A percentile compares a stretch with the other conserved stretches of the same genome.
Conservation (phyloP, 2,888 invertebrate species). For the Scaptomyza reducta region DNA sequence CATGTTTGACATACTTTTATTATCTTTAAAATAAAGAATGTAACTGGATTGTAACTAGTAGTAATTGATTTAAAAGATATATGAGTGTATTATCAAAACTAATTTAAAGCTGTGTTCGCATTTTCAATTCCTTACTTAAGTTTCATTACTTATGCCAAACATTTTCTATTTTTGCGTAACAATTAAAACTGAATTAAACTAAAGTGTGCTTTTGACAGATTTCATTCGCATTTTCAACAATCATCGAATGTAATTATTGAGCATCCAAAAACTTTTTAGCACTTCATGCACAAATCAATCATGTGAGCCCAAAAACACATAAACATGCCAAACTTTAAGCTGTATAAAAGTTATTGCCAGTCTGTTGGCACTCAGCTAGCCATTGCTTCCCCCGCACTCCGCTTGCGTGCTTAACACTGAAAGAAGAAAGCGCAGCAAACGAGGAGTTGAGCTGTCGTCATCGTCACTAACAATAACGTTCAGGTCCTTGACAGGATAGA, state of each 20-base stretch:
- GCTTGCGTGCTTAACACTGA: constrained; percentile 30
- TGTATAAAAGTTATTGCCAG: constrained; percentile 26
- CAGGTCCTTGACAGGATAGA: neutral
- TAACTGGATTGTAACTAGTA: too few relatives aligned
- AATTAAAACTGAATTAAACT: neutral
- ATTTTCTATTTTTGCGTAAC: too few relatives aligned
- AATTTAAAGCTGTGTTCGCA: too few relatives aligned
- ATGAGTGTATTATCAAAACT: too few relatives aligned
- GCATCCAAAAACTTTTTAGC: neutral
- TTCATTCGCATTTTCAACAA: neutral
- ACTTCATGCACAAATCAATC: constrained; percentile 18
- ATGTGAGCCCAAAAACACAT: neutral
- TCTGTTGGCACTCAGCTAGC: neutral
- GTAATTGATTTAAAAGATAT: too few relatives aligned
- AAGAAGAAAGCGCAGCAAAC: constrained; percentile 47
- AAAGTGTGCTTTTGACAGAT: neutral
- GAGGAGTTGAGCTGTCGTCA: constrained; percentile 24
- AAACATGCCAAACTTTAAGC: neutral
- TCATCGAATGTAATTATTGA: constrained; percentile 6
- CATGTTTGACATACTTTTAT: too few relatives aligned
- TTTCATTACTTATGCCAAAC: neutral
- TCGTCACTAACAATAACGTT: constrained; percentile 5
- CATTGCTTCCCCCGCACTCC: neutral
- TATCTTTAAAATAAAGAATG: too few relatives aligned
- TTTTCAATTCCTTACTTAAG: neutral